Conservation (phyloP, 2,113 vertebrate species). For the Micronisus gabar region DNA sequence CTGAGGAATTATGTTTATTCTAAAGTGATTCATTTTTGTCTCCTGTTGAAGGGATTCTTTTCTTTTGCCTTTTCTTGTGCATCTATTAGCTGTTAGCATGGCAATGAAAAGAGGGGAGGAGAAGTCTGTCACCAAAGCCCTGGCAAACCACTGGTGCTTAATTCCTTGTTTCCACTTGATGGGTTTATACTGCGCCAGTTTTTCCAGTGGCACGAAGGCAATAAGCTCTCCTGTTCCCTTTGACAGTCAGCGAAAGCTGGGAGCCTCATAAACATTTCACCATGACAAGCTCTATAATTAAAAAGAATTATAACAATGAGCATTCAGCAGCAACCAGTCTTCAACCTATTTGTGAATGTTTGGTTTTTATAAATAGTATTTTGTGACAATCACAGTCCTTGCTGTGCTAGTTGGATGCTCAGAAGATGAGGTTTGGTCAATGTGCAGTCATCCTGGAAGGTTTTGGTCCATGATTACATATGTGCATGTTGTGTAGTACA, state of each 20-base stretch:
- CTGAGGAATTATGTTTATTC: constrained; percentile 52
- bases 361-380: not conserved
- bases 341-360: not conserved
- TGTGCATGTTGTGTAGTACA: not conserved
- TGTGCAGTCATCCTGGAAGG: not conserved
- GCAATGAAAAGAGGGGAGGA: not conserved
- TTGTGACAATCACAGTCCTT: not conserved
- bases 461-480: not conserved
- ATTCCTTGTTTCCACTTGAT: constrained; percentile 23
- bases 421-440: not conserved
- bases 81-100: not conserved
- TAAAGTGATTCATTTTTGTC: not conserved
- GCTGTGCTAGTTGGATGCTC: not conserved
- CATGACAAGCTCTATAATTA: not conserved
- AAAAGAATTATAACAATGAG: not conserved
- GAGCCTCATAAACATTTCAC: not conserved
- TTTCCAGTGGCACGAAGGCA: not conserved
- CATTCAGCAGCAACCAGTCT: not conserved
- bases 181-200: not conserved
- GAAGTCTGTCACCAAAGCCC: not conserved
- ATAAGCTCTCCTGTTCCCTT: not conserved
- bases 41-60: constrained; percentile 1
- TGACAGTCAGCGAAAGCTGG: not conserved
- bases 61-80: not conserved
- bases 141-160: not conserved